Evolutionary conservation across 1,140 invertebrate genomes (phyloP), one percentile per base, ranked within the genome.

Genomic region (Drosophila malerkotliana): DNA sequence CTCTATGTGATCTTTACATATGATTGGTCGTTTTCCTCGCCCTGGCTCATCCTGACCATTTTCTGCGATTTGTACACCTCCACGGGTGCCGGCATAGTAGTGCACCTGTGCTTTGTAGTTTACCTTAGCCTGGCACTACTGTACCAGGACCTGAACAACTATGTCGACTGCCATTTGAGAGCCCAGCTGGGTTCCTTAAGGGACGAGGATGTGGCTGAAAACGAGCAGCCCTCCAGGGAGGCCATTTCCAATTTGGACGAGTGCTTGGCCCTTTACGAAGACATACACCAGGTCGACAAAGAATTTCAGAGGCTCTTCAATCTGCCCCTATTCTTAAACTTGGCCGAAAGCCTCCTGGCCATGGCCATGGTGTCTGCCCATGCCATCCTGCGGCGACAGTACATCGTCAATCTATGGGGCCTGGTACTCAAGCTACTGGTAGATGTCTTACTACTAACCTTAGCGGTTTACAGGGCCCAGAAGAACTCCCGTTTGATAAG

Each of bases 71-170:
- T 61, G 0, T 73, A 77, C 14, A 61, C 24, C 1, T 64, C 48
- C 10, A 24, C 76, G 7, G 49, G 60, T 9, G 39, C 56, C 5
- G 34, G 51, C 2, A 59, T 87, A 39, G 45, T 88, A 0, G 21
- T 51, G 41, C 44, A 87, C 21, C 14, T 77, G 4, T 62, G 62
- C 14, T 82, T 79, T 10, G 39, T 87, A 47, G 71, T 53, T 12
- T 87, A 82, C 15, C 72, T 87, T 0, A 88, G 75, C 44, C 18
- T 87, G 3, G 82, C 62, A 0, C n/a, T 61, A 8, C 66, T 82
- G 1, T 88, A 82, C 21, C 53, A 39, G 26, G 66, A 72, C 24
- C 8, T 87, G 1, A 88, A 88, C 26, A 24, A 10, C 6, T 88
- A 76, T 71, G 63, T 88, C 3, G 34, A 53, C 1, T 18, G 54